Percentiles rank a stretch among this genome's conserved stretches.
Evolutionary conservation across 2,888 invertebrate species (phyloP).

Genomic region (Erynnis tages): DNA sequence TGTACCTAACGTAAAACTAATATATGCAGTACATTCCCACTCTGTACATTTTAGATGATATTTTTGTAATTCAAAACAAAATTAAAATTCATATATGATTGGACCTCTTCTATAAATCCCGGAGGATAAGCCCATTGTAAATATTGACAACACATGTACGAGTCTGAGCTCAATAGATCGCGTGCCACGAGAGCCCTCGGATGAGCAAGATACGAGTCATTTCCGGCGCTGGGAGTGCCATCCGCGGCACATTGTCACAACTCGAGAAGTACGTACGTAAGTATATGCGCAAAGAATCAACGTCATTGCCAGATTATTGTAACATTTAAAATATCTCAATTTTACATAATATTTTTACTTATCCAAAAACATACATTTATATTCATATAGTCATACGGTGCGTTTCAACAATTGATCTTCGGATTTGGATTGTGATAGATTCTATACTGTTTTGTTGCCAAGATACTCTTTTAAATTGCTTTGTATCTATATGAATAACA

Average conservation of each 20-base stretch:
- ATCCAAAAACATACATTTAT: too few relatives aligned
- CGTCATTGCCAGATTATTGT: too few relatives aligned
- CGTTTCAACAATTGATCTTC: too few relatives aligned
- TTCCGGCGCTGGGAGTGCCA: conserved; percentile 70
- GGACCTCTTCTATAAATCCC: conserved; percentile 2
- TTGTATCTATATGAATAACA: too few relatives aligned
- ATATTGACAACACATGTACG: conserved; percentile 34
- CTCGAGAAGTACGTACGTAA: conserved; percentile 2
- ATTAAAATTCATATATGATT: conserved; percentile 4
- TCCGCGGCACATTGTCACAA: conserved; percentile 19
- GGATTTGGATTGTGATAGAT: too few relatives aligned
- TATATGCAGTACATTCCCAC: too few relatives aligned
- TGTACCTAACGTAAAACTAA: too few relatives aligned
- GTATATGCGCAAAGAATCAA: conserved; percentile 30
- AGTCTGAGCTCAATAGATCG: conserved; percentile 48
- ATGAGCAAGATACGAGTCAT: conserved; percentile 66
- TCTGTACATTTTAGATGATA: not conserved
- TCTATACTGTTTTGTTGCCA: too few relatives aligned
- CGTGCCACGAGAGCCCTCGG: conserved; percentile 54
- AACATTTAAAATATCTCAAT: too few relatives aligned
- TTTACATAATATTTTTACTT: too few relatives aligned
- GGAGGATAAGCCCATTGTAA: conserved; percentile 28
- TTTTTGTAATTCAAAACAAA: not conserved
- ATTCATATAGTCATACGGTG: too few relatives aligned
- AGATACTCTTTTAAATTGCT: too few relatives aligned